Evolutionary conservation across 2,113 vertebrate species (phyloP), one percentile per base, ranked within the genome.

Genomic region (Anser brachyrhynchus): DNA sequence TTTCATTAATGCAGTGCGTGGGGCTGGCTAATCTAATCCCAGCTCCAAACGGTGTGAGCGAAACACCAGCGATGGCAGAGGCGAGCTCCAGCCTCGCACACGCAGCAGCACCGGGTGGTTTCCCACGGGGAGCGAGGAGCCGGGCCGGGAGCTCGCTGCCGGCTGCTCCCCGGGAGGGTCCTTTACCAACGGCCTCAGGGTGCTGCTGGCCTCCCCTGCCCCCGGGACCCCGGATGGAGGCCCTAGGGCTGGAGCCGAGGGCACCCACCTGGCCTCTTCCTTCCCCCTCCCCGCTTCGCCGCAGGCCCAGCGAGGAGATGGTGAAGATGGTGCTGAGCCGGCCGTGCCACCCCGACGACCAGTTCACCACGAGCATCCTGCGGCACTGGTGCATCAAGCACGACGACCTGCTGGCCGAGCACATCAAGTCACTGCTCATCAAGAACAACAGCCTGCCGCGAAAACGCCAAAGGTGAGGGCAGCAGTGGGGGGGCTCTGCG

Each of bases 251-350:
- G 51, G 54, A 55, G 54, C 54, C 9, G 29, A 31, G 54, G 54
- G 54, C 54, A 57, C 54, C 28, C 39, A 29, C 17, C 33, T 7
- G 14, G 8, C 12, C 55, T 29, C 16, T 2, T 6, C 13, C 31
- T 18, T 28, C 43, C 22, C 22, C 35, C 41, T 52, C 49, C 22
- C 8, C 22, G 0, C 1, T 5, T 2, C 0, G 1, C 33, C 10
- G 0, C 96, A 99, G 99, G 96, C 99, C 99, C 35, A 99, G 98
- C 1, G 99, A 99, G 97, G 99, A 99, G 97, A 99, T 99, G 99
- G 99, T 99, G 66, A 99, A 99, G 98, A 99, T 99, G 99, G 99
- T 99, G 41, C 97, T 99, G 93, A 99, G 99, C 96, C 98, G 99
- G 5, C 99, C 99, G 1, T 99, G 99, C 89, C 99, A 99, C 85